Base-by-base conservation (phyloP, 1,140 invertebrate species). In the Zaprionus ghesquierei region DNA sequence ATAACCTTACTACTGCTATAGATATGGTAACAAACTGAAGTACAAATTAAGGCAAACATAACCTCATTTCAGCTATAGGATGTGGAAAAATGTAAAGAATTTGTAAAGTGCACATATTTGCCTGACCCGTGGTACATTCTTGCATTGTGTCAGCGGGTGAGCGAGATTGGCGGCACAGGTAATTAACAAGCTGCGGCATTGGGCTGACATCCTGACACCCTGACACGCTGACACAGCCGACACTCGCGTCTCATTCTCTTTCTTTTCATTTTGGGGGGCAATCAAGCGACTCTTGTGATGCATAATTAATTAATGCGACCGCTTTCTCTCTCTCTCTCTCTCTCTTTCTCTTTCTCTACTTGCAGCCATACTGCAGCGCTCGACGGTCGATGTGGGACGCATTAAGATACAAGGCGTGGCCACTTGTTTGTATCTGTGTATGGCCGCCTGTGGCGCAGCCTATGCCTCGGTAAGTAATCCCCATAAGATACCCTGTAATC, bases 291-390 rank as follows among this genome's bases (percentile, higher is more conserved):
- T 70, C 54, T 63, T 64, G 77, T 77, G 81, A 85, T 85, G 70
- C 66, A 75, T 85, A 86, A 85, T 85, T 85, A 85, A 85, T 85
- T 85, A 81, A 87, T 85, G 35, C 35, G 56, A 12, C 56, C 77
- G 78, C 82, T 85, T 85, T 85, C 79, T 54, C 25, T 54, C 46
- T 29, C 82, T 81, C 80, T 85, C 74, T 77, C 33, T 49, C 49
- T 49, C 38, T 38, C n/a, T 46, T 18, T 53, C 20, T 69, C 29
- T 62, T 12, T 35, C 61, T 59, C 44, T 51, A 23, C 29, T 86
- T 96, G 44, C 94, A 97, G 96, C 96, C 69, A 96, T 97, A 92
- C 94, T 97, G 90, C 96, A 96, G 93, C 94, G 96, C 92, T 95
- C 94, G 63, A 95, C 96, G 60, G 94, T 96, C 84, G 95, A 94